A percentile compares a stretch with the other conserved stretches of the same genome.
Conservation (phyloP, 2,113 vertebrate species). For the Lethenteron camtschaticum region DNA sequence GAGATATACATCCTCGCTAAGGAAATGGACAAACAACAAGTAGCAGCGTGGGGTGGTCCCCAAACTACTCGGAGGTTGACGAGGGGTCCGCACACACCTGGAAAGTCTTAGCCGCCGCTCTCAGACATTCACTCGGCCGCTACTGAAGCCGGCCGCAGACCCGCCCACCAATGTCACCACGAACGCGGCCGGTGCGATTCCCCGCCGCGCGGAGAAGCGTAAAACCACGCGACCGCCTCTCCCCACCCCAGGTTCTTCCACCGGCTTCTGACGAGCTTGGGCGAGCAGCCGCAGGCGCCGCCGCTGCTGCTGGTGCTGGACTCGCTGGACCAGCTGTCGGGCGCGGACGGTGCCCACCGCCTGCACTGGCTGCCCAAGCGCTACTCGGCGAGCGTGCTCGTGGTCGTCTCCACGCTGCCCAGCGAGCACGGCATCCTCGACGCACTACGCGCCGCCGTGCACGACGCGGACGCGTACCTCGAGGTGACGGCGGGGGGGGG, state of each 20-base stretch:
- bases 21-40: too few relatives aligned
- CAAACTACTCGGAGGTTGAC: too few relatives aligned
- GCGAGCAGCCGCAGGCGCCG: conserved; percentile 20
- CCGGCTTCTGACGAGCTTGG: conserved; percentile 17
- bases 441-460: conserved; percentile 11
- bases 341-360: conserved; percentile 11
- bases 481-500: conserved; percentile 13
- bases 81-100: too few relatives aligned
- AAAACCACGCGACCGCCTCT: too few relatives aligned
- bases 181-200: too few relatives aligned
- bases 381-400: conserved; percentile 30
- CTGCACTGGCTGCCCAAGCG: conserved; percentile 28
- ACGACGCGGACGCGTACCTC: conserved; percentile 16
- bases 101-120: too few relatives aligned
- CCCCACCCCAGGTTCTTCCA: conserved; percentile 20
- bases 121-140: too few relatives aligned
- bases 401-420: conserved; percentile 24
- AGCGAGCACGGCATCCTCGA: conserved; percentile 15
- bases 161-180: too few relatives aligned
- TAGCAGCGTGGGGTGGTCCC: too few relatives aligned
- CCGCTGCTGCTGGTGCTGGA: conserved; percentile 36
- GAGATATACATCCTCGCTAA: too few relatives aligned
- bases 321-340: conserved; percentile 25
- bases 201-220: too few relatives aligned
- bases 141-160: too few relatives aligned